Evolutionary conservation across 2,888 invertebrate genomes (phyloP), one percentile per base, ranked within the genome.

Genomic region (Andricus curvator): DNA sequence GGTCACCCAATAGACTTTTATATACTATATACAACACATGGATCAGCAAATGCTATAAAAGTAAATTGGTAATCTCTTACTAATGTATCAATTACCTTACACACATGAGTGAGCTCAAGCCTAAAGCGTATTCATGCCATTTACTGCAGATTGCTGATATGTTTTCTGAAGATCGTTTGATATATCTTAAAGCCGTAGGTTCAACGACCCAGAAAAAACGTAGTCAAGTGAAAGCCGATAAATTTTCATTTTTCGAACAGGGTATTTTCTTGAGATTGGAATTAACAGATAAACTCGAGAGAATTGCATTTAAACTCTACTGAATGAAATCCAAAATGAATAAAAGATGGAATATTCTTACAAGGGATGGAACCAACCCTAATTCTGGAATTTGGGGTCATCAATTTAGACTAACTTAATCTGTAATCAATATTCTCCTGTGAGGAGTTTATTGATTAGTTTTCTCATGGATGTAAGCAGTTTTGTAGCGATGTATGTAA

Each of bases 401-500:
- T 15, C 4, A 48, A 48, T 68, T 48, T 68, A 41, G 17, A 44
- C 25, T 25, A 51, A 48, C 20, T 48, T 25, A 51, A 70, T 44
- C 48, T 44, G 25, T 70, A 48, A 48, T 68, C 15, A 48, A 70
- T 70, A 51, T 48, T 51, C 25, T 25, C 48, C 17, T 1, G 48
- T 29, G 48, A 48, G 17, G 20, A 48, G 20, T 51, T 70, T 70
- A 70, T 70, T 70, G 68, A 70, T 70, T 70, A 74, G 51, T 74
- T 51, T 51, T 56, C 51, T 51, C 51, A 29, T 51, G 51, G 33
- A 74, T 33, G 51, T 33, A 56, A 74, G 51, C 56, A 74, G 33
- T 74, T 74, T 74, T 74, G 33, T n/a, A 56, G 51, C n/a, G 20
- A 33, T 56, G n/a, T 56, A 37, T 29, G 29, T 29, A 29, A 4